A percentile compares a stretch with the other conserved stretches of the same genome.
phyloP scores from a whole-genome alignment of 2,113 vertebrate genomes.

The Atlantisia rogersi region DNA sequence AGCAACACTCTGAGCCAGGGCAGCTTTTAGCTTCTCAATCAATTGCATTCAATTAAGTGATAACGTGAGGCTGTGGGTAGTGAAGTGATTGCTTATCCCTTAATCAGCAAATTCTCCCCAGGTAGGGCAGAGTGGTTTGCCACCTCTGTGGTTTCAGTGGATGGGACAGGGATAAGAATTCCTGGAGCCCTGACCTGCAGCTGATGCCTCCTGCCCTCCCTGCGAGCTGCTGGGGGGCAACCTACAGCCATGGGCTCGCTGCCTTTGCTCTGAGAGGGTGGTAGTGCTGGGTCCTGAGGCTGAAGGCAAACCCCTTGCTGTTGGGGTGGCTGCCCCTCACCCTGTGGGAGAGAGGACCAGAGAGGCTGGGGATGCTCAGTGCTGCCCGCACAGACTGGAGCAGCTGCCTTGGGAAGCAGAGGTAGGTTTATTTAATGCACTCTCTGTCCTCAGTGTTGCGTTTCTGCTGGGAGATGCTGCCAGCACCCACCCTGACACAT shows the following conservation, averaged over 20 bases:
- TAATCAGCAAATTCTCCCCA: not conserved
- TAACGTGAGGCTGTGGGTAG: not conserved
- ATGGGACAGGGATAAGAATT: not conserved
- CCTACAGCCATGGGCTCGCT: not conserved
- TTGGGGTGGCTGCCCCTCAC: rapidly evolving
- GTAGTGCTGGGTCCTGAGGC: not conserved
- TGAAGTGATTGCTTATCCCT: not conserved
- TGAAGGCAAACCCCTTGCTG: not conserved
- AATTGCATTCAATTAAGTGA: conserved; percentile 3
- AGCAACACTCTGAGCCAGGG: not conserved
- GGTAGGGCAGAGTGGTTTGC: not conserved
- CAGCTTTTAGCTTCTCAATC: conserved; percentile 44
- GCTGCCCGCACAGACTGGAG: not conserved
- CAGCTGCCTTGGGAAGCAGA: rapidly evolving
- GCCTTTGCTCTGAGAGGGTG: rapidly evolving
- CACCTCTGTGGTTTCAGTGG: not conserved
- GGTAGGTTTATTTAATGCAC: not conserved
- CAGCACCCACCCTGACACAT: not conserved
- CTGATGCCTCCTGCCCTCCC: not conserved
- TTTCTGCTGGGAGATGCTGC: not conserved
- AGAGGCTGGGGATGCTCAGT: not conserved
- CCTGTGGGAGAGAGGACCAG: not conserved
- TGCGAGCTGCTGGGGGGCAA: rapidly evolving
- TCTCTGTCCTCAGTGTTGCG: not conserved
- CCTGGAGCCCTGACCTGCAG: not conserved